These are phyloP conservation scores for Macrobrachium rosenbergii DNA, from an alignment of 1,140 invertebrate species.

Conservation along the genomic window DNA sequence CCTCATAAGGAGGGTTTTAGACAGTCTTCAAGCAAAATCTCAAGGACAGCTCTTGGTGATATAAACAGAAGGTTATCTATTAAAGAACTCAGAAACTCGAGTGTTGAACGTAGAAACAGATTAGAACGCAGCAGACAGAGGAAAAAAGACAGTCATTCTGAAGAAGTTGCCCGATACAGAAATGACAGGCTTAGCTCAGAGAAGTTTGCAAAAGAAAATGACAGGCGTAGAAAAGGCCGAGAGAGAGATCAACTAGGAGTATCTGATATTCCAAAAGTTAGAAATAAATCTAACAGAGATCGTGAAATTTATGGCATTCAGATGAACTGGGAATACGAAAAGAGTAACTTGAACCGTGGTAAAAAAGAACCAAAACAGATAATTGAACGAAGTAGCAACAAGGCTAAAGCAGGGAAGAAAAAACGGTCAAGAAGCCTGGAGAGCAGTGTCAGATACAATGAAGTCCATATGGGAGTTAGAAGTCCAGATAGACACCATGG, in stretches of 20 bases:
- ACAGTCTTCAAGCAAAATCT: too few relatives aligned
- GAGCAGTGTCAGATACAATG: neutral
- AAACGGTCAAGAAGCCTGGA: conserved; percentile 44
- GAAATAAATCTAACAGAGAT: too few relatives aligned
- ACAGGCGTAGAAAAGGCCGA: neutral
- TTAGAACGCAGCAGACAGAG: neutral
- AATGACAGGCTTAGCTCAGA: neutral
- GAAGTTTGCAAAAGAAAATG: neutral
- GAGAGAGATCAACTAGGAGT: too few relatives aligned
- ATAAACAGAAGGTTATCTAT: too few relatives aligned
- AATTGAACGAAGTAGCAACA: conserved; percentile 9
- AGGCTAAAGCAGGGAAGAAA: neutral
- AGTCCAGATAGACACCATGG: conserved; percentile 32
- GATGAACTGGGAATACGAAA: neutral
- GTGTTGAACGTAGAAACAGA: neutral
- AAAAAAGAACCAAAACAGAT: neutral
- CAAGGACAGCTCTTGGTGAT: too few relatives aligned
- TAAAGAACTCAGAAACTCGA: too few relatives aligned
- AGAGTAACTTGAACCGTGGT: neutral
- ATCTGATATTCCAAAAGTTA: too few relatives aligned
- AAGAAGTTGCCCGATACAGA: neutral
- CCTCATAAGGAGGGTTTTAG: neutral
- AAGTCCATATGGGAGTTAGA: neutral
- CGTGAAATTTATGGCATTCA: too few relatives aligned
- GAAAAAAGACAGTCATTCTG: neutral